Percentiles rank a stretch among this genome's conserved stretches.
Conservation (phyloP, 2,797 vertebrate genomes). For the Mormyrus hasselquistii region DNA sequence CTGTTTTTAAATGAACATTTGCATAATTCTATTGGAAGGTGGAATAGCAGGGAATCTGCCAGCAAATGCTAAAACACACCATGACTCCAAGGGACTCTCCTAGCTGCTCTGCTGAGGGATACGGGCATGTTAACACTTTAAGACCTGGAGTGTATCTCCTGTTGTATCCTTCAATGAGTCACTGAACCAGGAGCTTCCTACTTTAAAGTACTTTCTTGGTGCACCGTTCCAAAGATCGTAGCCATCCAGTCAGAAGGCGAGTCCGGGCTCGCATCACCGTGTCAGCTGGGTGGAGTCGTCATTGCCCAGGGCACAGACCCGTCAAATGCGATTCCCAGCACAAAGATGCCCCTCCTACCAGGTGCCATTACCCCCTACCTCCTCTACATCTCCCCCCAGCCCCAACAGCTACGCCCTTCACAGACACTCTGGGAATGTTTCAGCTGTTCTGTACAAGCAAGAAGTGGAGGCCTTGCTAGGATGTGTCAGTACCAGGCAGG, state of each 20-base stretch:
- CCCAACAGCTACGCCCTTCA: conserved; percentile 17
- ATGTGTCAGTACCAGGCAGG: not conserved
- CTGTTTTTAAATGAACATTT: not conserved
- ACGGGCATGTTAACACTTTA: not conserved
- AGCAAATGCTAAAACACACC: not conserved
- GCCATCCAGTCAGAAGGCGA: not conserved
- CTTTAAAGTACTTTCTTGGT: not conserved
- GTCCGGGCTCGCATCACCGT: not conserved
- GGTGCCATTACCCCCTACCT: not conserved
- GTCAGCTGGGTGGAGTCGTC: not conserved
- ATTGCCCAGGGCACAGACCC: conserved; percentile 21
- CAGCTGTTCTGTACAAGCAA: conserved; percentile 19
- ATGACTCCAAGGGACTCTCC: not conserved
- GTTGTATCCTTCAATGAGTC: not conserved
- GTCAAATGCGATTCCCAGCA: conserved; percentile 27
- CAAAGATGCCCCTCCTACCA: conserved; percentile 17
- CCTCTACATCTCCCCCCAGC: not conserved
- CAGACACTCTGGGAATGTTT: conserved; percentile 32
- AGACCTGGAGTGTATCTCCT: not conserved
- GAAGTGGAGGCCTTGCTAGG: not conserved
- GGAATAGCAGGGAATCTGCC: not conserved
- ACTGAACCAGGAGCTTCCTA: not conserved
- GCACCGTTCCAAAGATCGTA: not conserved
- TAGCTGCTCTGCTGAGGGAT: not conserved
- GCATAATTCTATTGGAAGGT: not conserved